phyloP scores from a whole-genome alignment of 1,140 invertebrate genomes.

The Helicoverpa armigera region DNA sequence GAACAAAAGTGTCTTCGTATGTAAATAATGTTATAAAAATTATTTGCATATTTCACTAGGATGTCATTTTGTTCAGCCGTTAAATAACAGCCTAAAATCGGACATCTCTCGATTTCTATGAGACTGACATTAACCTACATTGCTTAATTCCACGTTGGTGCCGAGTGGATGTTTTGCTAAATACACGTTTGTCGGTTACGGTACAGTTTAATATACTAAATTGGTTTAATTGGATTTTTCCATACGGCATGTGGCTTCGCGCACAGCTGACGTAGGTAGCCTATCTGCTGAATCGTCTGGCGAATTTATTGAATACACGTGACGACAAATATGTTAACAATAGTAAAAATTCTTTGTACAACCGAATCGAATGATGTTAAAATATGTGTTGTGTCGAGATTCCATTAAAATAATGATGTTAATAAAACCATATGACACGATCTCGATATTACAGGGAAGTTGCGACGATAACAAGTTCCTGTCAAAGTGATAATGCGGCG shows the following conservation, averaged over 20 bases:
- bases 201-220: conserved; percentile 21
- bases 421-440: conserved; percentile 14
- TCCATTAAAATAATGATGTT: conserved; percentile 4
- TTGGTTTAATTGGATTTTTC: conserved; percentile 42
- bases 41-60: too few relatives aligned
- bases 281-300: conserved; percentile 1
- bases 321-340: not conserved
- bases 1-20: too few relatives aligned
- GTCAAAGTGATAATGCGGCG: conserved; percentile 48
- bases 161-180: not conserved
- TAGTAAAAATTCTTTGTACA: not conserved
- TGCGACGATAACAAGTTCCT: conserved; percentile 58
- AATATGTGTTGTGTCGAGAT: not conserved
- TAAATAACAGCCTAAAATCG: not conserved
- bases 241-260: conserved; percentile 28
- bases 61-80: too few relatives aligned
- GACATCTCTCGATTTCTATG: not conserved
- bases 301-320: not conserved
- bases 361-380: too few relatives aligned
- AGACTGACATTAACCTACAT: conserved; percentile 29
- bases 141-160: not conserved
- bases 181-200: not conserved
- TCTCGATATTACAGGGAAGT: conserved; percentile 49
- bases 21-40: too few relatives aligned
- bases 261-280: conserved; percentile 12